Base-by-base conservation (phyloP, 2,888 invertebrate species). In the Drosophila demipolita region DNA sequence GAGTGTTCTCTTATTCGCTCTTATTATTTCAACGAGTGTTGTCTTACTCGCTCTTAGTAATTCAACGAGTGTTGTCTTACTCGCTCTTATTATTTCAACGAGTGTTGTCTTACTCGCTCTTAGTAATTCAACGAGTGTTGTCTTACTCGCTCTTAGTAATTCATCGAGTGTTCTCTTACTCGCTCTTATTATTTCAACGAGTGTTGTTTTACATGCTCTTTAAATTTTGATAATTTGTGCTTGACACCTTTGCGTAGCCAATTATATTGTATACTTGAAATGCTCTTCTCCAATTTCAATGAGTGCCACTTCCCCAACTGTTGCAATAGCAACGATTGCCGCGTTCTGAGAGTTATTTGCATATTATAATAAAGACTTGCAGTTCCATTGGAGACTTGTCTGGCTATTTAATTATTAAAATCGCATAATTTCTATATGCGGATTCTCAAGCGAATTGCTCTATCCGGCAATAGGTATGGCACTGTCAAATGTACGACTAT, bases 401-500 rank as follows among this genome's bases (percentile, higher is more conserved):
- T 15, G 49, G 9, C 35, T 38, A 20, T 33, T 45, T 23, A 70
- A 60, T 70, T 54, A 69, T 60, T 61, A 45, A 70, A 40, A 40
- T 61, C 49, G 54, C 54, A 53, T 55, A 48, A 76, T 78, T 76
- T 68, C 29, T 32, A 49, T 49, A 32, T 52, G 54, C 33, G 29
- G 48, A 65, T 49, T 59, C 79, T 60, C 79, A 55, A 33, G 79
- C 35, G 79, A 61, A 75, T 75, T 49, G 69, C 53, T 58, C 63
- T 48, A 64, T 79, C 50, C 70, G 66, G 75, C 50, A 49, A 60
- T 48, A 35, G 55, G 62, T 48, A 45, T 17, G 17, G 29, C 42
- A 38, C 70, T 69, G 66, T 84, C 87, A 87, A 78, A 74, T 80
- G 77, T 64, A 62, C 74, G 84, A 77, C 89, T 81, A 89, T 89